Evolutionary conservation across 30 jellyfish, hydroid and myxozoan genomes (phyloP).

Genomic region (Clytia hemisphaerica): DNA sequence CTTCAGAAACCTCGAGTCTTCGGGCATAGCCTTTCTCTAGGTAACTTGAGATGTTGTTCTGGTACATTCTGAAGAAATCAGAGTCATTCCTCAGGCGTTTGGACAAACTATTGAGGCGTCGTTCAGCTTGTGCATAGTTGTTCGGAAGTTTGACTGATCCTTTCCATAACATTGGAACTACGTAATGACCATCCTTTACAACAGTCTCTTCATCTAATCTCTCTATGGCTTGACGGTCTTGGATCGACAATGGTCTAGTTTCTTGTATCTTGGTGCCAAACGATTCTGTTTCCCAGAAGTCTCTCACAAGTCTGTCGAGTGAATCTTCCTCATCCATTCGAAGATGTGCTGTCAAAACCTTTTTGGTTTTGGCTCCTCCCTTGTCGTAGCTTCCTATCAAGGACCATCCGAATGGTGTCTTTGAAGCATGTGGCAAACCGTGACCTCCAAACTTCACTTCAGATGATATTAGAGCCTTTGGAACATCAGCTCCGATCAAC

Average conservation of each 20-base stretch:
- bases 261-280: not conserved
- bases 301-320: not conserved
- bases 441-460: not conserved
- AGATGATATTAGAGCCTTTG: not conserved
- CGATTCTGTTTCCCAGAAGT: slow-evolving; percentile 1
- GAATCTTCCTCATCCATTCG: not conserved
- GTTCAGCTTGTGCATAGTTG: not conserved
- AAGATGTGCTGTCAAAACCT: not conserved
- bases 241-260: not conserved
- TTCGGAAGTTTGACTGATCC: not conserved
- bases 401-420: slow-evolving; percentile 16
- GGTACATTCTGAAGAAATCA: not conserved
- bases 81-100: not conserved
- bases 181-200: not conserved
- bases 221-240: not conserved
- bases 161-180: slow-evolving; percentile 4
- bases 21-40: not conserved
- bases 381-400: not conserved
- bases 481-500: slow-evolving; percentile 9
- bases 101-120: not conserved
- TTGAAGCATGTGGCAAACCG: not conserved
- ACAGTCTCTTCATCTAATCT: not conserved
- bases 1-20: not conserved
- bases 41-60: not conserved
- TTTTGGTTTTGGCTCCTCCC: not conserved